phyloP scores from a whole-genome alignment of 2,888 invertebrate genomes.

The Choristoneura rosaceana region DNA sequence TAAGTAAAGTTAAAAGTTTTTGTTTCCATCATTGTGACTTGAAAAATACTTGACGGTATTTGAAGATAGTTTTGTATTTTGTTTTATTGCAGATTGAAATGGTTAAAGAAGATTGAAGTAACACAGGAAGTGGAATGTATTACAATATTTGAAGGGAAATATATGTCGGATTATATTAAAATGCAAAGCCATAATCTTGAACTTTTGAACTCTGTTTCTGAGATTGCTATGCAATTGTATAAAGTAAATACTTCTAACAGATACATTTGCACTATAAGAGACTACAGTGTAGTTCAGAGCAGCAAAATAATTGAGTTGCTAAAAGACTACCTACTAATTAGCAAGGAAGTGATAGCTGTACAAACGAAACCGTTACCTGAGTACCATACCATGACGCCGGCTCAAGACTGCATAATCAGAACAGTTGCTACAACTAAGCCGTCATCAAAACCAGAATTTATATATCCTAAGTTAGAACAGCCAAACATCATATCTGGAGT shows the following conservation, averaged over 20 bases:
- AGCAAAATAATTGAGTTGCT: conserved; percentile 72
- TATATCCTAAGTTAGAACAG: conserved; percentile 72
- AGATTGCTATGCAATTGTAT: conserved; percentile 66
- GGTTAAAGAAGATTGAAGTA: conserved; percentile 54
- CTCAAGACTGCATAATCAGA: conserved; percentile 63
- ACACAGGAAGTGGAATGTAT: conserved; percentile 62
- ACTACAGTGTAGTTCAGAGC: conserved; percentile 69
- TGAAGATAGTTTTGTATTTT: no score
- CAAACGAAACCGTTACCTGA: conserved; percentile 73
- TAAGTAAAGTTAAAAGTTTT: conserved; percentile 45
- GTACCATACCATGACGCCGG: conserved; percentile 60
- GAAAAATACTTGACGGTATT: no score
- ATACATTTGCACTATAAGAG: conserved; percentile 69
- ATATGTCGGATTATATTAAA: conserved; percentile 65
- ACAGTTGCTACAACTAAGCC: conserved; percentile 58
- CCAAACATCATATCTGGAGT: conserved; percentile 80
- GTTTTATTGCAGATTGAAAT: conserved; percentile 64
- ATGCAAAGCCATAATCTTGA: conserved; percentile 55
- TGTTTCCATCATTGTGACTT: neutral
- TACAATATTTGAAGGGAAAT: conserved; percentile 74
- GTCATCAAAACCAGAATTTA: conserved; percentile 46
- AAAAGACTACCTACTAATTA: conserved; percentile 59
- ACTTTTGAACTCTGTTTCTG: conserved; percentile 61
- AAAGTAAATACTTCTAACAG: conserved; percentile 55
- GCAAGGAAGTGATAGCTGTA: conserved; percentile 65